phyloP scores from a whole-genome alignment of 1,140 invertebrate genomes.

The Propsilocerus akamusi region DNA sequence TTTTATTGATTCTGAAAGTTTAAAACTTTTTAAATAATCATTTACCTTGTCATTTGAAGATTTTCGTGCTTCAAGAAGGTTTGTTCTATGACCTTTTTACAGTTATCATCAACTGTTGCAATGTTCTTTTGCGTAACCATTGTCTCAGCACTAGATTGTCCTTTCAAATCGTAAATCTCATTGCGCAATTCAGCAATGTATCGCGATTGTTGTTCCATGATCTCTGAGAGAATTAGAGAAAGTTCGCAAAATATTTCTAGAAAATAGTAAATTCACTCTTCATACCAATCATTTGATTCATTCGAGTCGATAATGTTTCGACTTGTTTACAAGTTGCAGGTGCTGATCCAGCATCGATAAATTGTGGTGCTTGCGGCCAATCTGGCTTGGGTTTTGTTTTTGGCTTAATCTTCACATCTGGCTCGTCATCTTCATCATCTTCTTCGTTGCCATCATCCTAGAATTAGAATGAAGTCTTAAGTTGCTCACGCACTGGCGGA shows the following conservation, averaged over 20 bases:
- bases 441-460: slow-evolving; percentile 10
- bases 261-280: background rate
- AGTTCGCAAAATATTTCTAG: background rate
- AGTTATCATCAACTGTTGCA: background rate
- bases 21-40: background rate
- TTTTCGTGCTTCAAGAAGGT: background rate
- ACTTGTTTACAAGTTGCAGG: slow-evolving; percentile 16
- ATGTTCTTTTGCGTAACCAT: slow-evolving; percentile 5
- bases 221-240: background rate
- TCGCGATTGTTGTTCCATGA: slow-evolving; percentile 4
- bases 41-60: background rate
- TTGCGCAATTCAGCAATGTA: slow-evolving; percentile 2
- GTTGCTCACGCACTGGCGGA: background rate
- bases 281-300: slow-evolving; percentile 17
- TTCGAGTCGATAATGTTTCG: slow-evolving; percentile 14
- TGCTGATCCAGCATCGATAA: slow-evolving; percentile 6
- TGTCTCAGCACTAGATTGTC: slow-evolving; percentile 16
- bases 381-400: slow-evolving; percentile 9
- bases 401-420: slow-evolving; percentile 16
- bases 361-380: slow-evolving; percentile 13
- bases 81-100: background rate
- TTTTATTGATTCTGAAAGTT: background rate
- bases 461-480: slow-evolving; percentile 4
- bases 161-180: background rate
- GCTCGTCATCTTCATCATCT: slow-evolving; percentile 15